Percentiles rank a stretch among this genome's conserved stretches.
These are phyloP conservation scores for Sinodicranocentrus sp. DNA, from an alignment of 2,888 invertebrate species.

Conservation along the genomic window DNA sequence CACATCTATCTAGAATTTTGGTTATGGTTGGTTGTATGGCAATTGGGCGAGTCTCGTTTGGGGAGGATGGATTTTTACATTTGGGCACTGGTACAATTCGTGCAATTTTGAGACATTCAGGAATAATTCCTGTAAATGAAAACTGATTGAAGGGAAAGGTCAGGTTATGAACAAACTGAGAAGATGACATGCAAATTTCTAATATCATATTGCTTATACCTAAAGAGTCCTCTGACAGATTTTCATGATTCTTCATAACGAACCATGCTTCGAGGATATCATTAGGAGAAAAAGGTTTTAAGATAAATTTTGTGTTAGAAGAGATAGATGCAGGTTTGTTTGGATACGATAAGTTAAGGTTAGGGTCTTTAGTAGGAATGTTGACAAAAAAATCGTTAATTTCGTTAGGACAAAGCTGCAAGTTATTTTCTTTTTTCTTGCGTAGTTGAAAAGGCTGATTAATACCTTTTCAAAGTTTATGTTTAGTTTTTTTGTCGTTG, in stretches of 20 bases:
- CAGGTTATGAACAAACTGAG: background rate
- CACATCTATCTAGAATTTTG: too few relatives aligned
- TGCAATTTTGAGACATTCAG: constrained; percentile 28
- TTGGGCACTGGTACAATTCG: too few relatives aligned
- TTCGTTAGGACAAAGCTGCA: background rate
- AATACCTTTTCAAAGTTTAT: background rate
- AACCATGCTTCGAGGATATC: background rate
- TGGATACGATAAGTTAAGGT: background rate
- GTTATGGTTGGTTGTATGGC: too few relatives aligned
- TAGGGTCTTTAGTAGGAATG: background rate
- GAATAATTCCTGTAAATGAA: background rate
- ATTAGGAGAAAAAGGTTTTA: background rate
- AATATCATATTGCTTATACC: background rate
- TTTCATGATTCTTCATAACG: constrained; percentile 6
- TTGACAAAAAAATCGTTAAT: constrained; percentile 11
- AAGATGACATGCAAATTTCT: background rate
- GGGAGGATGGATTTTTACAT: too few relatives aligned
- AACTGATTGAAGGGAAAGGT: constrained; percentile 3
- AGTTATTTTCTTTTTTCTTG: background rate
- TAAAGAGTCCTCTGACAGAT: background rate
- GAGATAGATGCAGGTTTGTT: background rate
- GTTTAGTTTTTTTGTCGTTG: background rate
- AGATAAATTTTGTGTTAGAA: background rate
- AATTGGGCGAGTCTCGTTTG: too few relatives aligned
- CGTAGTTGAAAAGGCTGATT: background rate